A percentile compares a stretch with the other conserved stretches of the same genome.
Evolutionary conservation across 2,888 invertebrate genomes (phyloP).

Genomic region (Ormyrus nitidulus): DNA sequence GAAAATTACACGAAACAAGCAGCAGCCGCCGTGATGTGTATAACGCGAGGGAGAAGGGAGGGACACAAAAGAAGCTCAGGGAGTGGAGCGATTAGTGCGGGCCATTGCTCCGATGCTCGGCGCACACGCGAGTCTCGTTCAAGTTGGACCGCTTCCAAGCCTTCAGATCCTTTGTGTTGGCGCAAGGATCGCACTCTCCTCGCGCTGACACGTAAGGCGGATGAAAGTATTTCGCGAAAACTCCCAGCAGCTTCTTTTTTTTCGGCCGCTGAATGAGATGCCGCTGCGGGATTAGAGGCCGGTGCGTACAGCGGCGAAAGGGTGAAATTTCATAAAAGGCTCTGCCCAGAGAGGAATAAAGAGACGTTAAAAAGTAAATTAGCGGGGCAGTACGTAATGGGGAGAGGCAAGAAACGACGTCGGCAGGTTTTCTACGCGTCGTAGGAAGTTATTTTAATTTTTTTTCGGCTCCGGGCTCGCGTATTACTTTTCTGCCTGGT

Average conservation of each 20-base stretch:
- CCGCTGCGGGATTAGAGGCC: slow-evolving; percentile 26
- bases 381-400: slow-evolving; percentile 18
- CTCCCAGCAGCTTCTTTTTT: background rate
- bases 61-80: slow-evolving; percentile 50
- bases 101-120: slow-evolving; percentile 70
- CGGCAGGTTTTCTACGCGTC: slow-evolving; percentile 7
- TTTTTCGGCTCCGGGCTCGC: slow-evolving; percentile 6
- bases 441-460: slow-evolving; percentile 21
- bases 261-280: slow-evolving; percentile 16
- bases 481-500: background rate
- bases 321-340: slow-evolving; percentile 50
- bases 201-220: slow-evolving; percentile 57
- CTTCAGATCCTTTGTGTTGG: slow-evolving; percentile 62
- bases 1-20: slow-evolving; percentile 30
- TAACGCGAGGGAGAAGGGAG: background rate
- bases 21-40: background rate
- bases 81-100: slow-evolving; percentile 73
- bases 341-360: slow-evolving; percentile 22
- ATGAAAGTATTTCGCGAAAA: slow-evolving; percentile 58
- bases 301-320: slow-evolving; percentile 1
- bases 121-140: slow-evolving; percentile 68
- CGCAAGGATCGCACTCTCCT: slow-evolving; percentile 24
- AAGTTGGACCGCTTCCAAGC: slow-evolving; percentile 71
- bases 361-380: slow-evolving; percentile 52
- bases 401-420: background rate